A percentile compares a stretch with the other conserved stretches of the same genome.
These are phyloP conservation scores for Microcebus griseorufus DNA, from an alignment of 2,113 vertebrate genomes.

Conservation along the genomic window DNA sequence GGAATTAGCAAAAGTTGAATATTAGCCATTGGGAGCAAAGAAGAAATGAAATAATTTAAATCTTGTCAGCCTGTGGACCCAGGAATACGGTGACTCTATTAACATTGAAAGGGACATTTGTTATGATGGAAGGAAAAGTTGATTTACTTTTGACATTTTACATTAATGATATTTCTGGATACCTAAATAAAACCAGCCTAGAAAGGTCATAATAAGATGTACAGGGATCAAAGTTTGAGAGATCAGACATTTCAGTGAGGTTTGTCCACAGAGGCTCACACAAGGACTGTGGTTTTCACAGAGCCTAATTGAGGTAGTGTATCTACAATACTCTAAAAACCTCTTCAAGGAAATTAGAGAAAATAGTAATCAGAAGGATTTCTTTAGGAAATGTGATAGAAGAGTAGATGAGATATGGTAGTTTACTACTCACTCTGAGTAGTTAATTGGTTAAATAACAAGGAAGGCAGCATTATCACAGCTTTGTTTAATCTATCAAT, in stretches of 20 bases:
- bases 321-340: not conserved
- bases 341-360: not conserved
- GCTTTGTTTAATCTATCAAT: not conserved
- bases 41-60: not conserved
- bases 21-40: not conserved
- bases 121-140: not conserved
- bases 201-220: not conserved
- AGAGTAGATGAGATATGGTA: not conserved
- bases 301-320: not conserved
- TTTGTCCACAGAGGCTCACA: not conserved
- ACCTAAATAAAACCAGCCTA: not conserved
- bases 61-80: not conserved
- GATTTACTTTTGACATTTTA: slow-evolving; percentile 11
- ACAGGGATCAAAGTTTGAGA: not conserved
- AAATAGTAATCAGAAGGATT: not conserved
- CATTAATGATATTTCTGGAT: not conserved
- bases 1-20: not conserved
- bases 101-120: not conserved
- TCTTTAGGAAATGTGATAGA: not conserved
- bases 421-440: not conserved
- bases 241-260: not conserved
- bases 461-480: not conserved
- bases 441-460: slow-evolving; percentile 15
- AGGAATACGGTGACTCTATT: not conserved
- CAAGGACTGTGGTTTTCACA: not conserved